A percentile compares a stretch with the other conserved stretches of the same genome.
Evolutionary conservation across 2,888 invertebrate genomes (phyloP).

Genomic region (Lochmaea capreae): DNA sequence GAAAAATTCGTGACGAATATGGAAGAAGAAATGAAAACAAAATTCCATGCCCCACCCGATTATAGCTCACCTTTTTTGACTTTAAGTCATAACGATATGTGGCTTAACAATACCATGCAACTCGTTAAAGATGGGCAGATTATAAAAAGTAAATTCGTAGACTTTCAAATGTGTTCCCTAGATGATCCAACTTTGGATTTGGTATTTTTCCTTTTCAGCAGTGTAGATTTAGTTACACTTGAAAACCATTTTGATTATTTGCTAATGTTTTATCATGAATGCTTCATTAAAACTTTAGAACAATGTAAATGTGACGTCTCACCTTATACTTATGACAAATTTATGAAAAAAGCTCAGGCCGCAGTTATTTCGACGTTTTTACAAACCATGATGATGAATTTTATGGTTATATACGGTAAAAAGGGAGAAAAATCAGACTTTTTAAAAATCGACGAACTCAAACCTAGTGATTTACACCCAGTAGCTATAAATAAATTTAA

Average conservation of each 20-base stretch:
- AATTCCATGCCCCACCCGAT: not conserved
- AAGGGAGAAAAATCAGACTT: conserved; percentile 30
- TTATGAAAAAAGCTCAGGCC: conserved; percentile 60
- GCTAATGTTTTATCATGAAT: conserved; percentile 29
- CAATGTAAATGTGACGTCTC: conserved; percentile 16
- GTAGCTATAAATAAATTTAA: conserved; percentile 13
- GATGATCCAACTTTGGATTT: conserved; percentile 17
- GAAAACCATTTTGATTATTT: conserved; percentile 29
- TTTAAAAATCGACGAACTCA: not conserved
- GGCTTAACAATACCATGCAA: conserved; percentile 39
- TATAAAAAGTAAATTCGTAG: conserved; percentile 25
- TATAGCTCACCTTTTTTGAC: conserved; percentile 5
- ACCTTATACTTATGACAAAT: conserved; percentile 57
- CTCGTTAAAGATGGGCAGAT: not conserved
- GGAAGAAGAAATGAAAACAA: not conserved
- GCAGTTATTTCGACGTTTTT: conserved; percentile 59
- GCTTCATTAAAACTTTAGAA: conserved; percentile 24
- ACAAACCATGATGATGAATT: conserved; percentile 62
- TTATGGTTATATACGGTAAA: conserved; percentile 41
- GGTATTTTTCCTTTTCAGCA: conserved; percentile 23
- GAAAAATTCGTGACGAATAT: not conserved
- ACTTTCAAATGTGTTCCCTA: conserved; percentile 30
- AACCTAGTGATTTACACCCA: conserved; percentile 3
- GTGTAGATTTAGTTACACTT: conserved; percentile 22
- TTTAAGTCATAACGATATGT: conserved; percentile 30